These are phyloP conservation scores for Larimichthys polyactis DNA, from an alignment of 2,113 vertebrate genomes.

Conservation along the genomic window DNA sequence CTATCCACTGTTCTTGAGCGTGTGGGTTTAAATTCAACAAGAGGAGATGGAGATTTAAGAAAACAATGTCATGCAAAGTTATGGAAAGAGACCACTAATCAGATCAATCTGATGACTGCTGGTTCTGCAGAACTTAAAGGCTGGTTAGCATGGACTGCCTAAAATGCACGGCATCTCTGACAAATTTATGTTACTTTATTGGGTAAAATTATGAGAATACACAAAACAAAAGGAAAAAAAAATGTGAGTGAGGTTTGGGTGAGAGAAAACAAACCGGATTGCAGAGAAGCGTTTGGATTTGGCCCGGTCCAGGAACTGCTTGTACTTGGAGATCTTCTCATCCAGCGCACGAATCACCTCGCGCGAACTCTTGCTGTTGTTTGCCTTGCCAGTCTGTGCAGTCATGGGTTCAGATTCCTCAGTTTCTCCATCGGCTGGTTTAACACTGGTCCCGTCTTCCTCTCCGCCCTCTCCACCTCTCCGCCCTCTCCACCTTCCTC, in stretches of 20 bases:
- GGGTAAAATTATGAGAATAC: slow-evolving; percentile 19
- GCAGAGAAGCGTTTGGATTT: slow-evolving; percentile 95
- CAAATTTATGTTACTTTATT: slow-evolving; percentile 26
- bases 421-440: slow-evolving; percentile 26
- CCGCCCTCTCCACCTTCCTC: slow-evolving; percentile 41
- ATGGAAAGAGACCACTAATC: slow-evolving; percentile 29
- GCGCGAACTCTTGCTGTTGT: slow-evolving; percentile 71
- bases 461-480: background rate
- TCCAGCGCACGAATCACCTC: slow-evolving; percentile 89
- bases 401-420: slow-evolving; percentile 6
- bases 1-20: slow-evolving; percentile 20
- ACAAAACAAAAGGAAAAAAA: slow-evolving; percentile 20
- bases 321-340: slow-evolving; percentile 94
- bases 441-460: slow-evolving; percentile 41
- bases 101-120: slow-evolving; percentile 31
- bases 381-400: slow-evolving; percentile 34
- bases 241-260: slow-evolving; percentile 10
- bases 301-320: slow-evolving; percentile 94
- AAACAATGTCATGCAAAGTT: slow-evolving; percentile 29
- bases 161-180: slow-evolving; percentile 42
- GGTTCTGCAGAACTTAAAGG: slow-evolving; percentile 17
- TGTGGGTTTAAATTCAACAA: slow-evolving; percentile 39
- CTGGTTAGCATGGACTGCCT: slow-evolving; percentile 39
- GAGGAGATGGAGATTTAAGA: slow-evolving; percentile 31
- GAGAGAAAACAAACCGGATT: slow-evolving; percentile 86